These are phyloP conservation scores for Penaeus chinensis DNA, from an alignment of 1,140 invertebrate genomes.

Conservation along the genomic window DNA sequence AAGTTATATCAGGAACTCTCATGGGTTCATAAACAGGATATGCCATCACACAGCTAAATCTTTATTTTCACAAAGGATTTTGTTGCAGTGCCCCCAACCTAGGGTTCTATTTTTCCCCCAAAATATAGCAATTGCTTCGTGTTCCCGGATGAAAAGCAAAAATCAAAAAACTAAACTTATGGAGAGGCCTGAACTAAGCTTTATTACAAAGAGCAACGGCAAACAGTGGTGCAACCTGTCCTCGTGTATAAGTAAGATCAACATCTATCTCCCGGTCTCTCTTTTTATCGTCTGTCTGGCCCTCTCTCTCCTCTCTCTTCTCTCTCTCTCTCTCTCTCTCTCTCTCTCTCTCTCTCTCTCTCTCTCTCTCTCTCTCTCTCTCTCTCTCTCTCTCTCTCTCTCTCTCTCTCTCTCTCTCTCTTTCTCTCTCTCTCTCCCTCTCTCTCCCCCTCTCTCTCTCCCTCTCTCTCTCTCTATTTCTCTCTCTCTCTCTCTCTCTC, in stretches of 20 bases:
- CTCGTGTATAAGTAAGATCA: conserved; percentile 4
- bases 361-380: conserved; percentile 11
- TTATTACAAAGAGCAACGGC: too few species aligned
- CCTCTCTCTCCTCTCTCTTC: background rate
- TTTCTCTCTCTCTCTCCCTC: background rate
- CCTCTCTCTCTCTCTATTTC: conserved; percentile 15
- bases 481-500: background rate
- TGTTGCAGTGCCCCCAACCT: too few species aligned
- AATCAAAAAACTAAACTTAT: too few species aligned
- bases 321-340: background rate
- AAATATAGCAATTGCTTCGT: too few species aligned
- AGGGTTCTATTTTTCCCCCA: too few species aligned
- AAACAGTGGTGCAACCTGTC: background rate
- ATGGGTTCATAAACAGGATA: too few species aligned
- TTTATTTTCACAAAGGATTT: too few species aligned
- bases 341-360: conserved; percentile 7
- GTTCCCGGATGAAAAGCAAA: too few species aligned
- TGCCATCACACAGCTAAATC: too few species aligned
- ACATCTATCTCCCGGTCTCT: background rate
- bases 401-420: background rate
- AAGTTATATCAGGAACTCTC: too few species aligned
- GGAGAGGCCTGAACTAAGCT: too few species aligned
- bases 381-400: background rate
- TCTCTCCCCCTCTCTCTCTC: background rate
- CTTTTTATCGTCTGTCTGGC: background rate